Evolutionary conservation across 2,113 vertebrate genomes (phyloP), one percentile per base, ranked within the genome.

Genomic region (Malurus melanocephalus): DNA sequence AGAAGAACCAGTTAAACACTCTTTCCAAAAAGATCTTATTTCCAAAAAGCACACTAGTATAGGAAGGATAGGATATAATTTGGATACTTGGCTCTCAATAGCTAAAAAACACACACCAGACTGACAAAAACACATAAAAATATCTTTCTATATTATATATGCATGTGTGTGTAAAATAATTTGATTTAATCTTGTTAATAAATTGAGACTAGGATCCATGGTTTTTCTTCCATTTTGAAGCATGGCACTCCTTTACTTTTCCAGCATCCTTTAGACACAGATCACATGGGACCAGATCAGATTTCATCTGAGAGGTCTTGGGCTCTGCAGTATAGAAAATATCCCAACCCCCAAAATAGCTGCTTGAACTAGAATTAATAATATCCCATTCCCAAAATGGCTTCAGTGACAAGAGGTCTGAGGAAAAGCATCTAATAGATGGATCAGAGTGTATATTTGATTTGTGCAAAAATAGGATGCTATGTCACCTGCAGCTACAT

Each of bases 341-440:
- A 91, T 30, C 61, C 43, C 64, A 82, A 80, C 35, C 38, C 42
- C 85, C 82, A 93, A 93, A 95, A 92, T 78, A 94, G 73, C 68
- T 85, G 53, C 56, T 77, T 94, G 89, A 84, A 85, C 65, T 46
- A 72, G 76, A 85, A 89, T 80, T 83, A 89, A 83, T 89, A 49
- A 77, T 74, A 48, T 19, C 35, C 81, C 38, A 15, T 53, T 81
- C 77, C 69, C 66, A 71, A 89, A 95, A 95, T 26, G 80, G 66
- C 43, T 93, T 73, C 80, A 26, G 53, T 76, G 77, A 86, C 80
- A 91, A 80, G 66, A 88, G 85, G 59, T 78, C 62, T 69, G 57
- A 86, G 43, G 33, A 68, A 91, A 85, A 91, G 65, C 13, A 73
- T 43, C 53, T 51, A 64, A 68, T 61, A 78, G 69, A 35, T 4